These are phyloP conservation scores for Conchocele bisecta DNA, from an alignment of 2,888 invertebrate species.

Conservation along the genomic window DNA sequence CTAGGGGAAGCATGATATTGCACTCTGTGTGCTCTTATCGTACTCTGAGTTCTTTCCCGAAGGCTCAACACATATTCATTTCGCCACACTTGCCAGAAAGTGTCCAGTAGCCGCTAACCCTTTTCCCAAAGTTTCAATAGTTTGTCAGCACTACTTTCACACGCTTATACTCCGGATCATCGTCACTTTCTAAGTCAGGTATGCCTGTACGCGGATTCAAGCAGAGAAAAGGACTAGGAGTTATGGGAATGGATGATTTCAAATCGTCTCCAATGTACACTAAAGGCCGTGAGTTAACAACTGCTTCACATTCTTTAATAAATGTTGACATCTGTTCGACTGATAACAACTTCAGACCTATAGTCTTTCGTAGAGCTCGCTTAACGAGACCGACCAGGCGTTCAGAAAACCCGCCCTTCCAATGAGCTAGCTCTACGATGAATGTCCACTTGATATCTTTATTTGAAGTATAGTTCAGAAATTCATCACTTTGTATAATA, in stretches of 20 bases:
- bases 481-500: not conserved
- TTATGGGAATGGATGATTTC: not conserved
- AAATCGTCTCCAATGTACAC: conserved; percentile 16
- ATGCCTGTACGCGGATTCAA: not conserved
- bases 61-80: conserved; percentile 8
- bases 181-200: not conserved
- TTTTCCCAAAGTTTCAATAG: conserved; percentile 9
- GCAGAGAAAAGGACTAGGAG: conserved; percentile 7
- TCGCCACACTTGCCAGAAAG: no score
- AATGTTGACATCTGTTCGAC: not conserved
- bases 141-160: conserved; percentile 10
- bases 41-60: not conserved
- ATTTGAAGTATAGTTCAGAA: not conserved
- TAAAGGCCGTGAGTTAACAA: conserved; percentile 9
- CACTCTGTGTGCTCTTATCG: not conserved
- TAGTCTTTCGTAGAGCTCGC: not conserved
- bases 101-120: not conserved
- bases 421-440: not conserved
- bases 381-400: not conserved
- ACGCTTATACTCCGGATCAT: conserved; percentile 5
- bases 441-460: not conserved
- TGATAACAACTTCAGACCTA: not conserved
- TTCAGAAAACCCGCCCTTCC: conserved; percentile 7
- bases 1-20: not conserved
- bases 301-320: conserved; percentile 3